phyloP scores from a whole-genome alignment of 2,797 vertebrate species.

The Phrynocephalus guinanensis region DNA sequence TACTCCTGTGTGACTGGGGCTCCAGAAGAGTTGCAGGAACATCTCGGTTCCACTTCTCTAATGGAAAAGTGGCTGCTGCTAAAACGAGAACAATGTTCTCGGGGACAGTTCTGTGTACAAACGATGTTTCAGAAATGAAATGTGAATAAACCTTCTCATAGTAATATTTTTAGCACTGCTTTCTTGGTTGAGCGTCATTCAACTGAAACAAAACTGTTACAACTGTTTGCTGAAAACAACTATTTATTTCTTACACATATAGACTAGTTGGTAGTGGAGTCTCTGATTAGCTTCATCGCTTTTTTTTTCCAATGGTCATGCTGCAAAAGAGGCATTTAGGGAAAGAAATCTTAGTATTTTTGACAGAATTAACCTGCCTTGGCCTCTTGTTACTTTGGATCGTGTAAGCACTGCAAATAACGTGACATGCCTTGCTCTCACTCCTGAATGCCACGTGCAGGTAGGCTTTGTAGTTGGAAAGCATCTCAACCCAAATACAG shows the following conservation, averaged over 20 bases:
- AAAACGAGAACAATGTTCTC: background rate
- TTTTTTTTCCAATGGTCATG: no score
- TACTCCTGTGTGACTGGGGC: background rate
- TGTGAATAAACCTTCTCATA: background rate
- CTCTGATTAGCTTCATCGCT: no score
- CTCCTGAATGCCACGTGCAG: no score
- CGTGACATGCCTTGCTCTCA: no score
- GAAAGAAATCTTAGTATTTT: no score
- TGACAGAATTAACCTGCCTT: no score
- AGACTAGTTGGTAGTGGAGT: background rate
- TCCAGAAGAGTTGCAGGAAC: background rate
- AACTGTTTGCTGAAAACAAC: background rate
- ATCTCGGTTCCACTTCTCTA: background rate
- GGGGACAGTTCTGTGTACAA: no score
- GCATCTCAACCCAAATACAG: no score
- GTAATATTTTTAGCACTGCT: background rate
- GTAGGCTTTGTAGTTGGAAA: no score
- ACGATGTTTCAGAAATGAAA: background rate
- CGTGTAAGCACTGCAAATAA: no score
- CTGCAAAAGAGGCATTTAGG: no score
- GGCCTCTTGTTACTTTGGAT: no score
- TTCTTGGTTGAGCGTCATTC: background rate
- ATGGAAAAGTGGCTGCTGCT: background rate
- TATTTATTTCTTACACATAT: background rate
- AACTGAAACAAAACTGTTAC: background rate